Evolutionary conservation across 1,140 invertebrate genomes (phyloP).

Genomic region (Lordiphosa collinella): DNA sequence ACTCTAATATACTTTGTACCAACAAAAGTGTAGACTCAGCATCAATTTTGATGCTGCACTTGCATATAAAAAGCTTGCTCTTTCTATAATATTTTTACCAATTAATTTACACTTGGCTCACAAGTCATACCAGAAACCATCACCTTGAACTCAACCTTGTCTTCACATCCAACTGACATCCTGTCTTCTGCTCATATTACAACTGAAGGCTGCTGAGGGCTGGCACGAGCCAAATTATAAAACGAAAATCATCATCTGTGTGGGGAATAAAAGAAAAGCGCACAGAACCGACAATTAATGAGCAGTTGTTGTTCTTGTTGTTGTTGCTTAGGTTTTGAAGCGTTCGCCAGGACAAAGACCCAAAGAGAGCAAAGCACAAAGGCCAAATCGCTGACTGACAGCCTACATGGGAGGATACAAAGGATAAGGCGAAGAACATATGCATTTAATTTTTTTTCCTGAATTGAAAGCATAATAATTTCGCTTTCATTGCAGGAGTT

Average conservation of each 20-base stretch:
- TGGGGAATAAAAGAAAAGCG: conserved; percentile 40
- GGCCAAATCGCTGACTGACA: conserved; percentile 26
- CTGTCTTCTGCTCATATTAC: too few species aligned
- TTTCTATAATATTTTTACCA: too few species aligned
- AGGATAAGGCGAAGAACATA: conserved; percentile 27
- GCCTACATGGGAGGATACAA: conserved; percentile 18
- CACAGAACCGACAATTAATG: conserved; percentile 67
- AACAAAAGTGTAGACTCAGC: too few species aligned
- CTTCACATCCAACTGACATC: too few species aligned
- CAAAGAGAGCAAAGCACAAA: conserved; percentile 14
- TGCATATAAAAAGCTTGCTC: too few species aligned
- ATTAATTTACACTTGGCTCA: too few species aligned
- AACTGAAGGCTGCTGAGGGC: too few species aligned
- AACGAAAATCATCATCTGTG: conserved; percentile 14
- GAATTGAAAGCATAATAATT: conserved; percentile 52
- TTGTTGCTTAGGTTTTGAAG: conserved; percentile 2
- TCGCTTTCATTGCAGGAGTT: conserved; percentile 61
- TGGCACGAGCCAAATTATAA: background rate
- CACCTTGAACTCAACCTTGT: too few species aligned
- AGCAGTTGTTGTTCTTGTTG: conserved; percentile 47
- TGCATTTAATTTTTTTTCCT: conserved; percentile 61
- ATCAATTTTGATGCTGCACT: too few species aligned
- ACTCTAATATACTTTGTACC: too few species aligned
- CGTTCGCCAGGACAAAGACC: conserved; percentile 11
- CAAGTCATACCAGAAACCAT: too few species aligned